Conservation (phyloP, 2,888 invertebrate species). For the Drosophila nr. perissopoda region DNA sequence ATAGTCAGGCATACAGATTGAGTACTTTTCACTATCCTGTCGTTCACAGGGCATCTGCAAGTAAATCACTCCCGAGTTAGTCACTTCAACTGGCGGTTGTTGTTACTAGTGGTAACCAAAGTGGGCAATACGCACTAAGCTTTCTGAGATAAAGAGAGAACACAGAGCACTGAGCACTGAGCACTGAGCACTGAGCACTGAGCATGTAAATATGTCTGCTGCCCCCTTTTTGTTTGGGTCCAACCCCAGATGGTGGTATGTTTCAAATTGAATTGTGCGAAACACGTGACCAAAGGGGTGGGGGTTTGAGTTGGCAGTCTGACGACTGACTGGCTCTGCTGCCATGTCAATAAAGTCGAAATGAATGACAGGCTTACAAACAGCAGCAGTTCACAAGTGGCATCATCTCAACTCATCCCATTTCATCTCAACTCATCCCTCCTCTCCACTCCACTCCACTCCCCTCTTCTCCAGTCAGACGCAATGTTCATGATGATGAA, state of each 20-base stretch:
- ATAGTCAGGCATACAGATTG: background rate
- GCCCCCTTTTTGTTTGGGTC: background rate
- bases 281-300: constrained; percentile 70
- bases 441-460: background rate
- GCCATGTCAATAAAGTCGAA: constrained; percentile 79
- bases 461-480: background rate
- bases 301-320: constrained; percentile 25
- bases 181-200: constrained; percentile 15
- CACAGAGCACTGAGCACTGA: background rate
- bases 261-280: constrained; percentile 76
- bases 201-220: constrained; percentile 32
- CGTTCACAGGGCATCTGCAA: background rate
- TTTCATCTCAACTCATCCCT: background rate
- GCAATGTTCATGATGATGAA: constrained; percentile 14
- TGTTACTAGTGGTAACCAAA: constrained; percentile 65
- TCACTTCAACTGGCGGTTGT: constrained; percentile 13
- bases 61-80: background rate
- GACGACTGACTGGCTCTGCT: constrained; percentile 22
- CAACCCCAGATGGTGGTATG: constrained; percentile 48
- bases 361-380: constrained; percentile 77
- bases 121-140: constrained; percentile 48
- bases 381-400: constrained; percentile 72
- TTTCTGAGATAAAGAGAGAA: constrained; percentile 3
- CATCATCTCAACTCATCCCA: constrained; percentile 32
- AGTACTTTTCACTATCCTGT: too few relatives aligned